A percentile compares a stretch with the other conserved stretches of the same genome.
These are phyloP conservation scores for Drosophila phalerata DNA, from an alignment of 2,888 invertebrate species.

Conservation along the genomic window DNA sequence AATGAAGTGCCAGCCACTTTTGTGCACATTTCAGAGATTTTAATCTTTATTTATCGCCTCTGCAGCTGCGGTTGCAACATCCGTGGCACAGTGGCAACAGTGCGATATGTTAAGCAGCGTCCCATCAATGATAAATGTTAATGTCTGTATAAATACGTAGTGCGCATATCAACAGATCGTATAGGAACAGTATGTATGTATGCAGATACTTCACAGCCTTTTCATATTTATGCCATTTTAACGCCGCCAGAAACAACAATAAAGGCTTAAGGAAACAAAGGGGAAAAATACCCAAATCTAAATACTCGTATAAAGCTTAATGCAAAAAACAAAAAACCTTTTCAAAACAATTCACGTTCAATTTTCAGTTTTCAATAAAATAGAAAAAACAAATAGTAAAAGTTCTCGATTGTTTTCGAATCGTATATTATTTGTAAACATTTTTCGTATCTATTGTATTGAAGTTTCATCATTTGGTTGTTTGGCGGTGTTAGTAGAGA, in stretches of 20 bases:
- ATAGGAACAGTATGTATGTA: conserved; percentile 11
- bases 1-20: conserved; percentile 78
- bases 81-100: conserved; percentile 28
- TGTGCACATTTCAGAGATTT: conserved; percentile 77
- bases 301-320: conserved; percentile 8
- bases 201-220: conserved; percentile 17
- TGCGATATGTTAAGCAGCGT: conserved; percentile 55
- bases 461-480: conserved; percentile 16
- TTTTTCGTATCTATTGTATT: conserved; percentile 32
- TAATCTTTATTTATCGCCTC: conserved; percentile 76
- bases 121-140: conserved; percentile 61
- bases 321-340: conserved; percentile 10
- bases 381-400: not conserved
- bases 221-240: conserved; percentile 61
- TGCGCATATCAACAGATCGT: conserved; percentile 45
- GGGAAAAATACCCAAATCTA: conserved; percentile 7
- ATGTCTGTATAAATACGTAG: conserved; percentile 62
- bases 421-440: conserved; percentile 1
- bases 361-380: conserved; percentile 11
- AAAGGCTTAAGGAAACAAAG: conserved; percentile 4
- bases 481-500: conserved; percentile 33
- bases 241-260: conserved; percentile 31
- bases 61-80: conserved; percentile 36
- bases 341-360: conserved; percentile 16
- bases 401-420: conserved; percentile 2